Evolutionary conservation across 2,113 vertebrate species (phyloP).

Genomic region (Ictalurus punctatus): DNA sequence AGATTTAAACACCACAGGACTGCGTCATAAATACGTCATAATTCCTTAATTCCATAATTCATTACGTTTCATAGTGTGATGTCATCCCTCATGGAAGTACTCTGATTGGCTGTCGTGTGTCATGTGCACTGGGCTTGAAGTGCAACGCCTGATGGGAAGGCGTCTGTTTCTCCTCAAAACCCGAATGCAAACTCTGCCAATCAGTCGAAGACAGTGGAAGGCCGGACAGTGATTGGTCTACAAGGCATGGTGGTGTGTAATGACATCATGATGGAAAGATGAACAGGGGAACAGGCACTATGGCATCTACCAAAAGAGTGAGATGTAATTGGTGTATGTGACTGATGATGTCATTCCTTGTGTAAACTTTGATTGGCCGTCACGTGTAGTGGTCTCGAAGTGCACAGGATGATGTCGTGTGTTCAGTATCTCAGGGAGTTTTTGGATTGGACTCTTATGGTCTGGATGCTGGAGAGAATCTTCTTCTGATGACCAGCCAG

Average conservation of each 20-base stretch:
- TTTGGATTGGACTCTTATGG: conserved; percentile 85
- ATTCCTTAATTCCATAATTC: neutral
- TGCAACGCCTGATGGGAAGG: neutral
- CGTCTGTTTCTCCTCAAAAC: neutral
- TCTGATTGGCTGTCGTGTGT: neutral
- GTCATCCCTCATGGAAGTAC: neutral
- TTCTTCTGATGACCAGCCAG: conserved; percentile 97
- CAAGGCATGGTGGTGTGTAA: neutral
- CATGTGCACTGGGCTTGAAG: neutral
- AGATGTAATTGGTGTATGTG: neutral
- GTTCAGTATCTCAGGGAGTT: conserved; percentile 70
- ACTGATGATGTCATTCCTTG: neutral
- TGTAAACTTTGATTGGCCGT: neutral
- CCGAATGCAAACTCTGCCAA: neutral
- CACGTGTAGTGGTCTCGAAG: conserved; percentile 1
- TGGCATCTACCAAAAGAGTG: neutral
- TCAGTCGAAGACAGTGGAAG: neutral
- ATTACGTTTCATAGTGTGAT: neutral
- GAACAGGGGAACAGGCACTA: neutral
- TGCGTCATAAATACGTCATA: neutral
- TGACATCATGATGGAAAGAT: neutral
- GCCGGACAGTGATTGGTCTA: neutral
- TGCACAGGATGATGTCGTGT: conserved; percentile 31
- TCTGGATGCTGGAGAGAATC: conserved; percentile 91
- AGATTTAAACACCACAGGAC: neutral